Percentiles rank a stretch among this genome's conserved stretches.
These are phyloP conservation scores for Casuarius casuarius DNA, from an alignment of 2,113 vertebrate species.

Conservation along the genomic window DNA sequence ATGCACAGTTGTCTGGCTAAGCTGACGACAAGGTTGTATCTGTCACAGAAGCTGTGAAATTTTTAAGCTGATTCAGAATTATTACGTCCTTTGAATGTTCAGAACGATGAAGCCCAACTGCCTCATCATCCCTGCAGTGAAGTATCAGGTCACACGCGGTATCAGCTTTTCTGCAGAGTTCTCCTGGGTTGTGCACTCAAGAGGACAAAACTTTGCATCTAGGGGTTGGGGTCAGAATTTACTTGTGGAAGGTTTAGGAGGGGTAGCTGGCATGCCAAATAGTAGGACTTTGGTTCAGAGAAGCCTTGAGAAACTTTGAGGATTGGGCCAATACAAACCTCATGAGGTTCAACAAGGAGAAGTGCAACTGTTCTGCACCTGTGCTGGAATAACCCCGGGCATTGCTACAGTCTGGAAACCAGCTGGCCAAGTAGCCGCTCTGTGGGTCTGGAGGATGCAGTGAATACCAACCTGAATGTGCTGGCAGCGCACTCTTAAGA, in stretches of 20 bases:
- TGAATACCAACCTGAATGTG: no score
- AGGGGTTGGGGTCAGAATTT: no score
- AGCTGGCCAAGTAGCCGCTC: neutral
- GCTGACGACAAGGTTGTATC: neutral
- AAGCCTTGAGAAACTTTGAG: no score
- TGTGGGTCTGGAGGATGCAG: neutral
- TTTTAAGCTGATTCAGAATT: neutral
- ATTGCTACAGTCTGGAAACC: neutral
- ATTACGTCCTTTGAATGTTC: neutral
- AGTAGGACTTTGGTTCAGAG: no score
- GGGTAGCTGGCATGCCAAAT: no score
- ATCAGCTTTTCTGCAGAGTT: neutral
- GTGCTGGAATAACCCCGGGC: neutral
- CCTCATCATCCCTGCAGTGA: neutral
- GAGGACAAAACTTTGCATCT: neutral
- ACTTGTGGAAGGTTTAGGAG: no score
- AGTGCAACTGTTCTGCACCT: no score
- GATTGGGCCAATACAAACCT: no score
- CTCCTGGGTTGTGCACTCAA: neutral
- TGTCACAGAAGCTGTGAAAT: neutral
- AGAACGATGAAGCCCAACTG: neutral
- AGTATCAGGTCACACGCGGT: neutral
- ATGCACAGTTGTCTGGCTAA: neutral
- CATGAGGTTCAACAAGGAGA: no score
- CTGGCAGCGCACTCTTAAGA: no score